Conservation (phyloP, 2,797 vertebrate genomes). For the Allobates femoralis region DNA sequence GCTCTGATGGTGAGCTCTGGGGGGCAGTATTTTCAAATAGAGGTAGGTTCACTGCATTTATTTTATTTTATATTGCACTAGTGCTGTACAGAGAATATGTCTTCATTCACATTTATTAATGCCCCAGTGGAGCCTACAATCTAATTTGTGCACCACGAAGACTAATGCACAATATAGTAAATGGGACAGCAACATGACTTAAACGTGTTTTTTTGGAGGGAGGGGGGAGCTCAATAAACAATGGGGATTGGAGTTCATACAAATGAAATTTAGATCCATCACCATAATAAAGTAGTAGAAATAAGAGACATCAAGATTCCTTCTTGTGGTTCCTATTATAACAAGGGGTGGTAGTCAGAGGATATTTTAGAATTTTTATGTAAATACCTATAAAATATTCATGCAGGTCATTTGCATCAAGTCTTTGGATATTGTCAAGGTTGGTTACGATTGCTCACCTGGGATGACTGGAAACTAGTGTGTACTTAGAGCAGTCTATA, state of each 20-base stretch:
- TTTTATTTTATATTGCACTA: background rate
- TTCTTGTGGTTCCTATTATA: background rate
- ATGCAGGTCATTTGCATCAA: background rate
- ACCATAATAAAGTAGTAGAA: too few species aligned
- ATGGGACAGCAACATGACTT: background rate
- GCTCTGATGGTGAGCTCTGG: slow-evolving; percentile 6
- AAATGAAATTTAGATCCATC: too few species aligned
- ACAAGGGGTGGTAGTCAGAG: background rate
- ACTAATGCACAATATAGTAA: background rate
- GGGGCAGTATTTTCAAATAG: slow-evolving; percentile 34
- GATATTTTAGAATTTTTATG: background rate
- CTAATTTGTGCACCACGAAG: background rate
- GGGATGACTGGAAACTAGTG: too few species aligned
- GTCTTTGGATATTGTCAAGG: background rate
- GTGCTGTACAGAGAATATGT: background rate
- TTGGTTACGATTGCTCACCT: too few species aligned
- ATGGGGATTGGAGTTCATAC: too few species aligned
- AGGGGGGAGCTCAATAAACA: background rate
- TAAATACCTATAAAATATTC: background rate
- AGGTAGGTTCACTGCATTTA: background rate
- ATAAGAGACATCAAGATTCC: background rate
- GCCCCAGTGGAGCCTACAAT: background rate
- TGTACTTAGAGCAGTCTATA: background rate
- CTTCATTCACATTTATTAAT: background rate
- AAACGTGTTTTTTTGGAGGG: background rate